A percentile compares a stretch with the other conserved stretches of the same genome.
Conservation (phyloP, 2,797 vertebrate species). For the Hemitrygon akajei region DNA sequence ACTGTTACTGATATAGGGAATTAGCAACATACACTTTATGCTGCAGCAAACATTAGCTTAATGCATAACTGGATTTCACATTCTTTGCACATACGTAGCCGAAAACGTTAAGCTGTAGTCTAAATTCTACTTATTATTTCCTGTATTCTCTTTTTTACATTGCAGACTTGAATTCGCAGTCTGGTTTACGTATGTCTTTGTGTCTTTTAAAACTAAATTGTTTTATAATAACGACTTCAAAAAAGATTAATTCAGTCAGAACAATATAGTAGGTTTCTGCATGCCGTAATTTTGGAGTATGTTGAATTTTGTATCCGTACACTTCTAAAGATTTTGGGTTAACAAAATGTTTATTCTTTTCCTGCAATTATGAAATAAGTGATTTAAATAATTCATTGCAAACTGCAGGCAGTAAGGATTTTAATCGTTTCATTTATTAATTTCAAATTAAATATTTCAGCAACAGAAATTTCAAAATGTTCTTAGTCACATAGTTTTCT, state of each 20-base stretch:
- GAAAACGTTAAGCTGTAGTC: neutral
- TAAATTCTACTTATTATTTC: neutral
- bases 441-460: conserved; percentile 97
- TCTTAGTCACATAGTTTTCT: conserved; percentile 85
- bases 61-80: neutral
- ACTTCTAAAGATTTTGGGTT: neutral
- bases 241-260: neutral
- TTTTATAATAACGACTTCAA: neutral
- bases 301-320: neutral
- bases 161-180: neutral
- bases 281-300: neutral
- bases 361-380: neutral
- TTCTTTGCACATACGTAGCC: neutral
- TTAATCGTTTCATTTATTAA: conserved; percentile 78
- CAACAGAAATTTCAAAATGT: conserved; percentile 72
- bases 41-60: neutral
- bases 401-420: neutral
- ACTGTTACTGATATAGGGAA: neutral
- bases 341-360: neutral
- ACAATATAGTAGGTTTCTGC: neutral
- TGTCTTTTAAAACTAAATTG: neutral
- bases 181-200: too few relatives aligned
- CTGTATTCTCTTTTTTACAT: too few relatives aligned
- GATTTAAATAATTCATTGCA: conserved; percentile 24
- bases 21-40: neutral